Conservation (phyloP, 2,888 invertebrate species). For the Nebria salina region DNA sequence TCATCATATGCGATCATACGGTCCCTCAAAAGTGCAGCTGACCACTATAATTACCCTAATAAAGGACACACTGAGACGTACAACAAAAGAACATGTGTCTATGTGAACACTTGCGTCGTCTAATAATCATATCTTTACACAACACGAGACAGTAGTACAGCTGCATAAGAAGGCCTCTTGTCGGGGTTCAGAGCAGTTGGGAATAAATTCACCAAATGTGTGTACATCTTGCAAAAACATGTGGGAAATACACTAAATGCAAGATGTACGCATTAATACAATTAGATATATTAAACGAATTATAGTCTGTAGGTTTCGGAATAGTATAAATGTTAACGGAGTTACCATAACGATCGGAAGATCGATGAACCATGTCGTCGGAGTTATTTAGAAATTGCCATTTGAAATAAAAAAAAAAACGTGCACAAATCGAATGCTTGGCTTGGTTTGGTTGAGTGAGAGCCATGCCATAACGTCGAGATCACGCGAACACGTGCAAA, state of each 20-base stretch:
- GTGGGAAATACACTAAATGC: background rate
- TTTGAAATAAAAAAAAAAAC: constrained; percentile 55
- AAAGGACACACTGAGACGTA: constrained; percentile 43
- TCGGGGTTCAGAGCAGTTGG: background rate
- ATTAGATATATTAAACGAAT: background rate
- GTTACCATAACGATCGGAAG: background rate
- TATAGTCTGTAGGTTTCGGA: background rate
- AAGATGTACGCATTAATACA: too few relatives aligned
- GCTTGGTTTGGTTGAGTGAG: background rate
- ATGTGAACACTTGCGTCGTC: constrained; percentile 34
- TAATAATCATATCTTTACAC: constrained; percentile 12
- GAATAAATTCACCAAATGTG: background rate
- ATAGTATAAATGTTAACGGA: background rate
- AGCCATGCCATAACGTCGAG: background rate
- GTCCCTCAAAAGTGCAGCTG: constrained; percentile 51
- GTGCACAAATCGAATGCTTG: constrained; percentile 48
- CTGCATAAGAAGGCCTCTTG: background rate
- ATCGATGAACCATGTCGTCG: constrained; percentile 11
- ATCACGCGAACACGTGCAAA: constrained; percentile 37
- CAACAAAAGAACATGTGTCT: constrained; percentile 27
- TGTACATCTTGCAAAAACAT: background rate
- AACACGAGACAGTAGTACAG: constrained; percentile 6
- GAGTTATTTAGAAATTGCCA: constrained; percentile 55
- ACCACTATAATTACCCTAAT: constrained; percentile 52
- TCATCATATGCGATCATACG: constrained; percentile 48